Conservation (phyloP, 2,888 invertebrate genomes). For the Teleogryllus oceanicus region DNA sequence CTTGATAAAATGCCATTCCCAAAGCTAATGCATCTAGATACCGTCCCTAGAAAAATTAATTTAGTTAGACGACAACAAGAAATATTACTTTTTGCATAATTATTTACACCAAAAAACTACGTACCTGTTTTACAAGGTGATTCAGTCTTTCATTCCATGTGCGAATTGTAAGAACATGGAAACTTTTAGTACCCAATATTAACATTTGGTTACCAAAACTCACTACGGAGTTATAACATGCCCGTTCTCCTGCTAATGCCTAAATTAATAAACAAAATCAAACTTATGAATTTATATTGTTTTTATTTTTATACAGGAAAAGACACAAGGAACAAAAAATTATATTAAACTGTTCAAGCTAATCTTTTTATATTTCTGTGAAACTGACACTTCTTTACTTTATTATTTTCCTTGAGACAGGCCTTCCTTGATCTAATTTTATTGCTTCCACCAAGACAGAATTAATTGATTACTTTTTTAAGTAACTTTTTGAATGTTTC, state of each 20-base stretch:
- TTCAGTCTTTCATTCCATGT: conserved; percentile 66
- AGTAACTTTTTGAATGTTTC: too few relatives aligned
- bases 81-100: neutral
- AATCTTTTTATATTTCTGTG: too few relatives aligned
- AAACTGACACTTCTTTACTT: neutral
- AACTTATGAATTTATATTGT: too few relatives aligned
- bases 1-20: conserved; percentile 59
- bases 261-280: conserved; percentile 40
- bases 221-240: conserved; percentile 70
- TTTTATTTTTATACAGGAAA: too few relatives aligned
- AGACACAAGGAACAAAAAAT: too few relatives aligned
- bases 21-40: conserved; percentile 58
- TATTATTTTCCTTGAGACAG: neutral
- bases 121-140: conserved; percentile 53
- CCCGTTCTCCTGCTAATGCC: conserved; percentile 69
- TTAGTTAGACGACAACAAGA: neutral
- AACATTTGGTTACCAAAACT: conserved; percentile 66
- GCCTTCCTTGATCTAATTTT: too few relatives aligned
- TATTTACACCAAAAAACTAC: neutral
- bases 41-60: conserved; percentile 46
- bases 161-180: conserved; percentile 58
- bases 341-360: too few relatives aligned
- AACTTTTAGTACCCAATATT: conserved; percentile 62
- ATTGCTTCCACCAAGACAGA: too few relatives aligned
- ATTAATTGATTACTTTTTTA: too few relatives aligned